Evolutionary conservation across 1,140 invertebrate genomes (phyloP), one percentile per base, ranked within the genome.

Genomic region (Plutomurus gul): DNA sequence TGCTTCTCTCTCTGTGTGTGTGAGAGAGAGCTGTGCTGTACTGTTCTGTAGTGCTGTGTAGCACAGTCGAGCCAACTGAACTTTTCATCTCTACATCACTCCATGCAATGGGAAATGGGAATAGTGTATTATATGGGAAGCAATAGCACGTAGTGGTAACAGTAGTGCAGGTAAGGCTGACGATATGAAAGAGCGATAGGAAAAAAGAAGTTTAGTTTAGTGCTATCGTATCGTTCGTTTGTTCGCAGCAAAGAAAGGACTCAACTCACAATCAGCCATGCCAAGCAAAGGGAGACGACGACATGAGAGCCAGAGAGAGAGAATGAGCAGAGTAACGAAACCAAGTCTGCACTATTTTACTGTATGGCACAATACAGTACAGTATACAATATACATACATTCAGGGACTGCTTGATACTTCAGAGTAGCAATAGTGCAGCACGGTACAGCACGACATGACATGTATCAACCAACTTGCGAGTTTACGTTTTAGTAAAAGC

Each of bases 81-180:
- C n/a, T n/a, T n/a, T n/a, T n/a, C n/a, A n/a, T n/a, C n/a, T n/a
- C n/a, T n/a, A n/a, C n/a, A n/a, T n/a, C n/a, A n/a, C n/a, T n/a
- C n/a, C n/a, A 65, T 65, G 56, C 56, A 65, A 65, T 65, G 56
- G 56, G 56, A 65, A 65, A 65, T 65, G 56, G 56, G 56, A 65
- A 65, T 65, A 65, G 56, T 8, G 22, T 13, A 30, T 6, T 11
- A 56, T 6, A 30, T 6, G 13, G 30, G 51, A 56, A 43, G 39
- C 51, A 56, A 56, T 47, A 16, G 11, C 10, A 47, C 7, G 46
- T 47, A 51, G 18, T 16, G 43, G 10, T n/a, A 43, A 43, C 11
- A 43, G 39, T 43, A n/a, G 39, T 7, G 7, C 2, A 43, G 39
- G n/a, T 10, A 43, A n/a, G n/a, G 7, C 2, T 13, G 39, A n/a